These are phyloP conservation scores for Tenodera sinensis DNA, from an alignment of 2,888 invertebrate species.

Conservation along the genomic window DNA sequence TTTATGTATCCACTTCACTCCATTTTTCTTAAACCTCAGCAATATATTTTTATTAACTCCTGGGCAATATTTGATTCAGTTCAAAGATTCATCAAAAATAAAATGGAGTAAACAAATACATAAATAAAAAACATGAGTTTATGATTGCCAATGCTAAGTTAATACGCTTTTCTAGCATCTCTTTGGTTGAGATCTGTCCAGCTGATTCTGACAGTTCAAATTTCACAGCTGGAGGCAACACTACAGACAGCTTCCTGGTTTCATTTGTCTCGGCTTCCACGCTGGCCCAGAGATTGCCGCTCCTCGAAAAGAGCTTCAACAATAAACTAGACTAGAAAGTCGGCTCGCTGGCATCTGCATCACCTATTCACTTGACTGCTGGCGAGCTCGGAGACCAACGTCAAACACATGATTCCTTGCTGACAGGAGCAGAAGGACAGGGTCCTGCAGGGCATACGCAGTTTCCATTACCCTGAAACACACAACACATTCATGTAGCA, in stretches of 20 bases:
- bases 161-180: neutral
- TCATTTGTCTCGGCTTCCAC: neutral
- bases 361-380: slow-evolving; percentile 21
- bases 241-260: neutral
- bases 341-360: neutral
- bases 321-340: slow-evolving; percentile 9
- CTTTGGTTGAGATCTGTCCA: neutral
- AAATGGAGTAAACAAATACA: neutral
- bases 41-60: neutral
- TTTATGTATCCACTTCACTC: neutral
- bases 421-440: slow-evolving; percentile 5
- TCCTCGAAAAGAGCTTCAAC: neutral
- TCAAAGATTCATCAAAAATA: neutral
- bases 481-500: neutral
- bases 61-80: neutral
- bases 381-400: slow-evolving; percentile 34
- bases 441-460: slow-evolving; percentile 23
- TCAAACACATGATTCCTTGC: slow-evolving; percentile 41
- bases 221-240: neutral
- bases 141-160: neutral
- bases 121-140: neutral
- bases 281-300: neutral
- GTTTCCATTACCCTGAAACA: slow-evolving; percentile 8
- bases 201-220: neutral
- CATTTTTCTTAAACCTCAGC: neutral